Conservation (phyloP, 2,888 invertebrate genomes). For the Volucella inflata region DNA sequence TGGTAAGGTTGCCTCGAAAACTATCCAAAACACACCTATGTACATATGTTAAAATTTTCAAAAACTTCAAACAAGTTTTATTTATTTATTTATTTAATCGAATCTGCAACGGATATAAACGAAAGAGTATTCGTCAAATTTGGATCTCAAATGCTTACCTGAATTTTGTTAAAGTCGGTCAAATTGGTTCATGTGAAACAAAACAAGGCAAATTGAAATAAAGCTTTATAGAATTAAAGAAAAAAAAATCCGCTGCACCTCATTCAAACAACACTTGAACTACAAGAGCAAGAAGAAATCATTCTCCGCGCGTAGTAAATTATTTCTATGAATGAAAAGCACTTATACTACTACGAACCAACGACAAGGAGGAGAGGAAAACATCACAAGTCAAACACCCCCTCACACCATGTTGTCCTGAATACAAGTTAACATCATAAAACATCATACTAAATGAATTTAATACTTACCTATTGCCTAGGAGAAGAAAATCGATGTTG, state of each 20-base stretch:
- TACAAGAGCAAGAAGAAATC: constrained; percentile 43
- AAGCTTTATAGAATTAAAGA: not conserved
- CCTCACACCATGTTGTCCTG: constrained; percentile 5
- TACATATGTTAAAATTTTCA: too few relatives aligned
- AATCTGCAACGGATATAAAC: too few relatives aligned
- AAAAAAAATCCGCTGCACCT: constrained; percentile 17
- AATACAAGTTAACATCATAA: constrained; percentile 47
- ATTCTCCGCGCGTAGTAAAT: constrained; percentile 62
- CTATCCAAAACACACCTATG: too few relatives aligned
- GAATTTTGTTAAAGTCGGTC: too few relatives aligned
- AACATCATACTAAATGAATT: constrained; percentile 51
- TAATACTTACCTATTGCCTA: constrained; percentile 40
- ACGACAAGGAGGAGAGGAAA: constrained; percentile 34
- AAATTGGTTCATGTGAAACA: too few relatives aligned
- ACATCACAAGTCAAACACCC: not conserved
- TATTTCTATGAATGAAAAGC: constrained; percentile 66
- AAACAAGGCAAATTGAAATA: not conserved
- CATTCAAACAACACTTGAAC: constrained; percentile 56
- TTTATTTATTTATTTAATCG: too few relatives aligned
- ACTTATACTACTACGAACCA: constrained; percentile 29
- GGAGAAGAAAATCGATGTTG: constrained; percentile 43
- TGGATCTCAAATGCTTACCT: too few relatives aligned
- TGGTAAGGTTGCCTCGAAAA: too few relatives aligned
- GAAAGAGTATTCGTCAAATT: too few relatives aligned
- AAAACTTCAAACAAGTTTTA: too few relatives aligned